Base-by-base conservation (phyloP, 2,113 vertebrate genomes). In the Indri indri region DNA sequence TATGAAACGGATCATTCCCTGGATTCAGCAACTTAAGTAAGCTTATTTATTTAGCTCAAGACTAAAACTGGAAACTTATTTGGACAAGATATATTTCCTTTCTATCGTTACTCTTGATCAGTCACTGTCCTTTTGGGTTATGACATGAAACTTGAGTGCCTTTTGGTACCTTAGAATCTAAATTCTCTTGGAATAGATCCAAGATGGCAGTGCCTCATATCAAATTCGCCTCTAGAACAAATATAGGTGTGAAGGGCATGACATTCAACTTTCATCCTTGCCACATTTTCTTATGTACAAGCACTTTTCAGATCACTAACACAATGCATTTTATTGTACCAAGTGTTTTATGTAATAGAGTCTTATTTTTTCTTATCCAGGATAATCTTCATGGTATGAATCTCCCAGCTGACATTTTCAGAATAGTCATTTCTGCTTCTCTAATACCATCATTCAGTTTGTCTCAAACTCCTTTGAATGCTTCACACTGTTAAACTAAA, bases 1-100 rank as follows among this genome's bases (percentile, higher is more conserved):
- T 97, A 99, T 99, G 99, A 99, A 99, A 93, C 99, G 99, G 65
- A 99, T 99, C 92, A 98, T 99, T 98, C 99, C 99, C 91, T 99
- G 99, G 99, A 99, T 99, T 50, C 99, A 99, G 73, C 99, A 99
- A 94, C 99, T 99, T 59, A 99, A 99, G 99, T 99, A 98, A 99
- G 98, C 91, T 98, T 84, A 32, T 71, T 90, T 96, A 94, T 97
- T 98, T 98, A 89, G 73, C 42, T 93, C 73, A 92, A 83, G 54
- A 79, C 50, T 95, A 79, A 91, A 96, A 91, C 59, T 97, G 85
- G 68, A 96, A 93, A 89, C 30, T 57, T 94, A 68, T 42, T 96
- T 95, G 93, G 59, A 63, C 57, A 89, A 50, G 45, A 68, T 96
- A 18, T 77, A 30, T 96, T 97, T 96, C 86, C 68, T 80, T 96